phyloP scores from a whole-genome alignment of 1,140 invertebrate genomes.

The Nasonia giraulti region DNA sequence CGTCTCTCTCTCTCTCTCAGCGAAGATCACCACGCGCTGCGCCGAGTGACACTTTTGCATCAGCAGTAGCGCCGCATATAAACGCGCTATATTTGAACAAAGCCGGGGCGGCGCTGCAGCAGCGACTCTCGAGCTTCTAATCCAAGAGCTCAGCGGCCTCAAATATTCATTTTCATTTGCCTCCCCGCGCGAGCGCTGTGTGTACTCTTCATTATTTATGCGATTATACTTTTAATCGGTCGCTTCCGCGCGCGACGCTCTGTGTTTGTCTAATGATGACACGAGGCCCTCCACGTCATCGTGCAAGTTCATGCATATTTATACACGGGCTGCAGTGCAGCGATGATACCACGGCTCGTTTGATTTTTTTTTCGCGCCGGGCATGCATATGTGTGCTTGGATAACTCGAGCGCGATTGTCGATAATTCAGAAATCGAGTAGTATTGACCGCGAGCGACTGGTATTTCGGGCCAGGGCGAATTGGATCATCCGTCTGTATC shows the following conservation, averaged over 20 bases:
- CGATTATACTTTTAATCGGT: constrained; percentile 2
- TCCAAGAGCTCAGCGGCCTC: not conserved
- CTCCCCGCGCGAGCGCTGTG: no score
- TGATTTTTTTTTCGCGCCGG: no score
- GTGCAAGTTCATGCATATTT: not conserved
- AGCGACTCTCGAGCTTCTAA: not conserved
- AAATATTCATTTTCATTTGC: not conserved
- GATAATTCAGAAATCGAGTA: not conserved
- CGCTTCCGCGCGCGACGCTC: not conserved
- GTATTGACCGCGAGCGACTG: no score
- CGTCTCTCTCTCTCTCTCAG: not conserved
- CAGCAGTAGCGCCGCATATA: not conserved
- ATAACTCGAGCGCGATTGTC: not conserved
- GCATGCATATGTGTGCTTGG: no score
- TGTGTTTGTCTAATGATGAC: not conserved
- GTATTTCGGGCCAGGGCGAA: no score
- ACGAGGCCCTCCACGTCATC: not conserved
- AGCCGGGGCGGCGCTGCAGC: not conserved
- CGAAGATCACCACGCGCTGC: not conserved
- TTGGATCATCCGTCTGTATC: not conserved
- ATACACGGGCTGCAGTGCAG: not conserved
- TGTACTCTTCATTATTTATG: not conserved
- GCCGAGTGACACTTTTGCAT: not conserved
- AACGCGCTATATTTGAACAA: not conserved
- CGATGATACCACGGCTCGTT: no score